Percentiles rank a stretch among this genome's conserved stretches.
phyloP scores from a whole-genome alignment of 1,140 invertebrate species.

The Atta cephalotes region DNA sequence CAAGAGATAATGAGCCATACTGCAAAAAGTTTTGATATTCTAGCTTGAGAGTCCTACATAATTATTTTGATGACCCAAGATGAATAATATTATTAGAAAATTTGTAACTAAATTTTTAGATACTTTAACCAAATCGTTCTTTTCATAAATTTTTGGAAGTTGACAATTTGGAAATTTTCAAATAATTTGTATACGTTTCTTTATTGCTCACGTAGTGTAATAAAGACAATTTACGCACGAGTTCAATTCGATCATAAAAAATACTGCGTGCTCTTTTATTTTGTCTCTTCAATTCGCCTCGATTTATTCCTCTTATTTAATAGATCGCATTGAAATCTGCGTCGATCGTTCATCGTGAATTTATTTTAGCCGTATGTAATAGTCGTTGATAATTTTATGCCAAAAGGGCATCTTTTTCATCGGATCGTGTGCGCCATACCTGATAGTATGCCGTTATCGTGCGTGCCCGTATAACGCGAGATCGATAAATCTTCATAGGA shows the following conservation, averaged over 20 bases:
- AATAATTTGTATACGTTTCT: background rate
- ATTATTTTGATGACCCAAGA: no score
- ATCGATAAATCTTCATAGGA: slow-evolving; percentile 54
- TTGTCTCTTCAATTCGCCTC: background rate
- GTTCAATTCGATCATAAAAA: background rate
- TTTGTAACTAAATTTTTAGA: no score
- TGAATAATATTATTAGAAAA: no score
- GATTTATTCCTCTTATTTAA: slow-evolving; percentile 3
- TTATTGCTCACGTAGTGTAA: background rate
- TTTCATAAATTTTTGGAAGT: background rate
- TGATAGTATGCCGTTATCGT: slow-evolving; percentile 48
- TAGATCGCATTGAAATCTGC: background rate
- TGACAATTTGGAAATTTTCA: background rate
- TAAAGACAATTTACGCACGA: background rate
- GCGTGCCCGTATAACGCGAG: slow-evolving; percentile 20
- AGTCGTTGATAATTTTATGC: slow-evolving; percentile 29
- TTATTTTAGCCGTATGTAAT: background rate
- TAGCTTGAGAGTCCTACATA: no score
- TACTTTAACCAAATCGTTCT: no score
- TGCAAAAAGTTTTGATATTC: no score
- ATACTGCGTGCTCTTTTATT: background rate
- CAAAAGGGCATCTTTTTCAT: slow-evolving; percentile 19
- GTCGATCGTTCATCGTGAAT: slow-evolving; percentile 14
- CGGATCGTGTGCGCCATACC: background rate
- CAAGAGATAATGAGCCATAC: no score